Base-by-base conservation (phyloP, 1,140 invertebrate species). In the Brachionus koreanus region DNA sequence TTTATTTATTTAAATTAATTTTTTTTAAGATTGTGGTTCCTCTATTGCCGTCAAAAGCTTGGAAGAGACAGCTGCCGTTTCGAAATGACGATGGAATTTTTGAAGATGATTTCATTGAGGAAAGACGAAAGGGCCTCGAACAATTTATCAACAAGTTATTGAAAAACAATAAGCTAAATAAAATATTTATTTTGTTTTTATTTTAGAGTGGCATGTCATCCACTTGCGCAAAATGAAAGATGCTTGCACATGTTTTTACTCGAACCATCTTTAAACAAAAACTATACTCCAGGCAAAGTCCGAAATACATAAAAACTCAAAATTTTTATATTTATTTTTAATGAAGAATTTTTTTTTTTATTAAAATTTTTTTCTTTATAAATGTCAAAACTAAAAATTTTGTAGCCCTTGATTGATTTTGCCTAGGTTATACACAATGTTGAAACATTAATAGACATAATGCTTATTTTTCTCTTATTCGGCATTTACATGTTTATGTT, bases 211-310 rank as follows among this genome's bases (percentile, higher is more conserved):
- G 97, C 97, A 83, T 97, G 97, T 75, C 98, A 99, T 91, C 97
- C 98, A n/a, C 90, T 99, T 86, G 98, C 98, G 63, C 97, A 99
- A 90, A 99, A 99, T 89, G 98, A 99, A 90, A 91, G 95, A 86
- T 99, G 97, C 90, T 92, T 99, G 85, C 98, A 99, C 87, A 99
- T 99, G 94, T 99, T 99, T 91, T 91, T 99, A 81, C 96, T 98
- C 89, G 96, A 98, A 86, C 93, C 93, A 72, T 92, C 93, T 84
- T 98, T 99, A 89, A 97, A 99, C 90, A 65, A 33, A 65, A 98
- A 97, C 90, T 99, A 99, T 89, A 95, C 98, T 83, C 97, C 98
- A 84, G 98, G 98, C 85, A 98, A 98, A 91, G 98, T 99, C 89
- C 92, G 97, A 46, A 82, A 82, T 35, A 65, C 79, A 67, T 82